Evolutionary conservation across 1,140 invertebrate species (phyloP).

Genomic region (Formica selysi): DNA sequence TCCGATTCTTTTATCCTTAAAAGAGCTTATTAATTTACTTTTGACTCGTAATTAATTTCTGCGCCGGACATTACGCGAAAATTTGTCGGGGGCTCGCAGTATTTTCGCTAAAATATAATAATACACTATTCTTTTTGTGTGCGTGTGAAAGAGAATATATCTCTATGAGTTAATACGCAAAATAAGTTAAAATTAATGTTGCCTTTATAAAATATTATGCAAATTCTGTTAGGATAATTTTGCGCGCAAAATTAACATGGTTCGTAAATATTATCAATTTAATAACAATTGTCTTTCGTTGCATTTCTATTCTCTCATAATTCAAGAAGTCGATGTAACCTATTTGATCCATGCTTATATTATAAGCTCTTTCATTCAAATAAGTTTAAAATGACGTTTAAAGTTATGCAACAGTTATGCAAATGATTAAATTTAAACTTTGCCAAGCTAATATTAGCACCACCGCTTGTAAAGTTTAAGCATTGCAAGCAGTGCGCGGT

Average conservation of each 20-base stretch:
- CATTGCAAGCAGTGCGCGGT: conserved; percentile 8
- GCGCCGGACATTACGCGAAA: background rate
- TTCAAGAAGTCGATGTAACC: conserved; percentile 19
- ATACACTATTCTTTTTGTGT: background rate
- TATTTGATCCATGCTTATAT: conserved; percentile 32
- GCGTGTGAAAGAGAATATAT: background rate
- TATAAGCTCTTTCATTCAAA: conserved; percentile 19
- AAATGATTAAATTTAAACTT: conserved; percentile 53
- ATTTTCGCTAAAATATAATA: background rate
- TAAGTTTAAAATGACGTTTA: conserved; percentile 46
- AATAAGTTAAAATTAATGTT: background rate
- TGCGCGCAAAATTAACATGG: background rate
- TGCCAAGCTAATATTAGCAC: conserved; percentile 34
- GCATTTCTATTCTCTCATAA: background rate
- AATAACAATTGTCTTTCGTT: background rate
- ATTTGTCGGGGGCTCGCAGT: background rate
- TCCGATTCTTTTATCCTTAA: background rate
- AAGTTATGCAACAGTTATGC: conserved; percentile 42
- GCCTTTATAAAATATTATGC: background rate
- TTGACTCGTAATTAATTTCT: conserved; percentile 31
- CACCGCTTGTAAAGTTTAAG: conserved; percentile 33
- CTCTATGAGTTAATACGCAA: background rate
- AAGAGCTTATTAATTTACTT: conserved; percentile 47
- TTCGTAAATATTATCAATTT: background rate
- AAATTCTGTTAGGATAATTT: background rate